A percentile compares a stretch with the other conserved stretches of the same genome.
Conservation (phyloP, 2,888 invertebrate species). For the Melinaea marsaeus region DNA sequence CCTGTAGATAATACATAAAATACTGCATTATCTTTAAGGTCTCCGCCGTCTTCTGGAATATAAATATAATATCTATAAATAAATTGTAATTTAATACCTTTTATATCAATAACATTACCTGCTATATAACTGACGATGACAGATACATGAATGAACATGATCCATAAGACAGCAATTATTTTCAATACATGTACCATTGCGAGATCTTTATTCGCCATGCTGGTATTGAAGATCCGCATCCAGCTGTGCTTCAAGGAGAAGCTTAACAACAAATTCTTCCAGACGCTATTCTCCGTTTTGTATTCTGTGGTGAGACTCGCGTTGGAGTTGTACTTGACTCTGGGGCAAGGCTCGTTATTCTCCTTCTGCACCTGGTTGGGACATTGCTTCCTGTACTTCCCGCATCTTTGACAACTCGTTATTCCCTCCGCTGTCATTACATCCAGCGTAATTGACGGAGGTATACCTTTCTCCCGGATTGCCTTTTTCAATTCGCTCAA, state of each 20-base stretch:
- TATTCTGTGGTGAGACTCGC: slow-evolving; percentile 54
- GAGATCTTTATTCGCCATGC: slow-evolving; percentile 71
- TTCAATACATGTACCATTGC: slow-evolving; percentile 79
- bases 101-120: slow-evolving; percentile 50
- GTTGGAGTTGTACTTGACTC: slow-evolving; percentile 56
- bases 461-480: slow-evolving; percentile 49
- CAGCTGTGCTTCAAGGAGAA: slow-evolving; percentile 65
- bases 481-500: slow-evolving; percentile 41
- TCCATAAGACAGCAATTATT: slow-evolving; percentile 81
- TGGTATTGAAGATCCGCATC: slow-evolving; percentile 65
- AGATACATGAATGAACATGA: slow-evolving; percentile 80
- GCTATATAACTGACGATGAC: slow-evolving; percentile 82
- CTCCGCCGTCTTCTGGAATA: slow-evolving; percentile 68
- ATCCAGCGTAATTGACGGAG: slow-evolving; percentile 64
- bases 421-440: slow-evolving; percentile 57
- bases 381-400: slow-evolving; percentile 67
- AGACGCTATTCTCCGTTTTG: slow-evolving; percentile 46
- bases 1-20: slow-evolving; percentile 76
- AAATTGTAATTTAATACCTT: background rate
- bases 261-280: slow-evolving; percentile 56
- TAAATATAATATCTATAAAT: background rate
- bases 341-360: slow-evolving; percentile 50
- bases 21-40: slow-evolving; percentile 60
- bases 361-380: slow-evolving; percentile 42
- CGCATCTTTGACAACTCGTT: slow-evolving; percentile 61